Base-by-base conservation (phyloP, 2,113 vertebrate genomes). In the Lonchura striata region DNA sequence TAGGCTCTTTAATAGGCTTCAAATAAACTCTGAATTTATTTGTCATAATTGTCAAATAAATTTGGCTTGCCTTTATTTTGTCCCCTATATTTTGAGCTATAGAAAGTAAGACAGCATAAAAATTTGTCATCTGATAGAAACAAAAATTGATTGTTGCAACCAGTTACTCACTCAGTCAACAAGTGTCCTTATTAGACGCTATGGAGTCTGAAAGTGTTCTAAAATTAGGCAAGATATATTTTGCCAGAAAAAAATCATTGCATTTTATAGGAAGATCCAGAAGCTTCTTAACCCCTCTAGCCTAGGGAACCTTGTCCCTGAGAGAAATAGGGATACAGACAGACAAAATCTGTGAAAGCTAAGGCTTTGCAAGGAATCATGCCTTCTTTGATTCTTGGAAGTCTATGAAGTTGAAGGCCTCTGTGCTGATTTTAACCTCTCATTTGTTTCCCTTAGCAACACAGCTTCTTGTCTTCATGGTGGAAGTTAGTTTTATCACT, bases 401-500 rank as follows among this genome's bases (percentile, higher is more conserved):
- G 39, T 57, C 47, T 57, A 2, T 35, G 42, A 69, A 88, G n/a
- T 41, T 69, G 27, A 75, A 86, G 92, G 72, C 78, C 57, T 65
- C 49, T 80, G 50, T 64, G 57, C 53, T 61, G 92, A 65, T 88
- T 84, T 86, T 93, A 80, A 59, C 68, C 65, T 85, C 59, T 79
- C 39, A 3, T 82, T 88, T 66, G 82, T 88, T 94, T 94, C 94
- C 91, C 80, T 52, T 92, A 59, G 94, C 91, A 93, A 91, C 91
- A 37, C 54, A 86, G 64, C 44, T 81, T 63, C 72, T 83, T 56
- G 27, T 71, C 76, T 77, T 86, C 22, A 6, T 31, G 39, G 27
- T 69, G 25, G 25, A 88, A 87, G n/a, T 63, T 46, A 63, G 39
- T 87, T 93, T 76, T 69, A 64, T 86, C 33, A 64, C 2, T 53